These are phyloP conservation scores for Ephestia elutella DNA, from an alignment of 1,140 invertebrate genomes.

Conservation along the genomic window DNA sequence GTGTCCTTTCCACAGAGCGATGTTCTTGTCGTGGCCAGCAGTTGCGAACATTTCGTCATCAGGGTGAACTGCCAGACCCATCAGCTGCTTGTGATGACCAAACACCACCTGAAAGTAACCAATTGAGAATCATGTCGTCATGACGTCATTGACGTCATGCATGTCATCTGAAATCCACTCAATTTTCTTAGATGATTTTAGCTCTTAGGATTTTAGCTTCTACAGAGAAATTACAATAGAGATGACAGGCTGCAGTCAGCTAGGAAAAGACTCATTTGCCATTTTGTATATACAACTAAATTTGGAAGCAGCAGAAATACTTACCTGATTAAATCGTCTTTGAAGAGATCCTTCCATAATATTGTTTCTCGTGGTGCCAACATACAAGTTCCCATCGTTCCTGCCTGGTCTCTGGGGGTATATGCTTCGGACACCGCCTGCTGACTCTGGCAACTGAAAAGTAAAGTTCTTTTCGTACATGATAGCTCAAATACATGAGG, in stretches of 20 bases:
- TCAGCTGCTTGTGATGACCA: constrained; percentile 92
- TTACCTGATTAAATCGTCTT: constrained; percentile 89
- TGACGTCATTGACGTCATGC: no score
- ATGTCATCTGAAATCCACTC: no score
- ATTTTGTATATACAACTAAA: no score
- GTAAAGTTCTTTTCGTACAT: no score
- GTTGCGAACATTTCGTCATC: constrained; percentile 94
- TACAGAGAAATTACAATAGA: no score
- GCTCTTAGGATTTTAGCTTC: no score
- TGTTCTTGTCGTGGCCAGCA: constrained; percentile 92
- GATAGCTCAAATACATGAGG: no score
- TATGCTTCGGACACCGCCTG: constrained; percentile 89
- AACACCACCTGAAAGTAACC: constrained; percentile 81
- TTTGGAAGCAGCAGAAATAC: no score
- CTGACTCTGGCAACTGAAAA: constrained; percentile 84
- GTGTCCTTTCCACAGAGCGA: constrained; percentile 91
- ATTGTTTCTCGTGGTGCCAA: constrained; percentile 94
- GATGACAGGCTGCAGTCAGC: no score
- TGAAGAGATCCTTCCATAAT: constrained; percentile 94
- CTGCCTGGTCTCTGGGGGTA: constrained; percentile 89
- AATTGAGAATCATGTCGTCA: not conserved
- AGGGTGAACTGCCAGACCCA: constrained; percentile 92
- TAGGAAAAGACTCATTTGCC: no score
- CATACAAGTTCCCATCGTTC: constrained; percentile 92
- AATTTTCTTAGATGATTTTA: no score